Evolutionary conservation across 1,140 invertebrate species (phyloP).

Genomic region (Drosophila ironensis): DNA sequence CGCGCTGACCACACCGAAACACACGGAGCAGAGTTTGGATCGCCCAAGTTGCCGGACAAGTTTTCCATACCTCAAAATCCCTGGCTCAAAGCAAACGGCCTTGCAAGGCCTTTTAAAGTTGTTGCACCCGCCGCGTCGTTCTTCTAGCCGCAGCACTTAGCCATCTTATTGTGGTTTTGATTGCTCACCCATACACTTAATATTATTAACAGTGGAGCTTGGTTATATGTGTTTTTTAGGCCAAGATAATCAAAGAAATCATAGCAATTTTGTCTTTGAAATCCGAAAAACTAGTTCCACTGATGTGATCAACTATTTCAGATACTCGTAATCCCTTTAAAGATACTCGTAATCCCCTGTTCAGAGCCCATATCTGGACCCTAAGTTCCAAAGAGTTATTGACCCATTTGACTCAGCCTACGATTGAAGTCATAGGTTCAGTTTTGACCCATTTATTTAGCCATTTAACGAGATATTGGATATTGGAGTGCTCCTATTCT

Average conservation of each 20-base stretch:
- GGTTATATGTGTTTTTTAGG: not conserved
- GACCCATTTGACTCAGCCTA: too few species aligned
- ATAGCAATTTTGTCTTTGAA: too few species aligned
- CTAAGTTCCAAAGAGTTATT: too few species aligned
- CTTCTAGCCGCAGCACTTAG: constrained; percentile 5
- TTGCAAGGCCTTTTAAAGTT: constrained; percentile 80
- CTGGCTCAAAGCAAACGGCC: constrained; percentile 59
- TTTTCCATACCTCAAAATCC: constrained; percentile 44
- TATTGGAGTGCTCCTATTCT: too few species aligned
- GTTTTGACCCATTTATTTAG: too few species aligned
- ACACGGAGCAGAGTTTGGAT: constrained; percentile 3
- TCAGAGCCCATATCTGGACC: too few species aligned
- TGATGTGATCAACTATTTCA: too few species aligned
- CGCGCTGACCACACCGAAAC: constrained; percentile 29
- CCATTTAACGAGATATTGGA: too few species aligned
- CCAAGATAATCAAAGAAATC: not conserved
- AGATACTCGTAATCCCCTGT: too few species aligned
- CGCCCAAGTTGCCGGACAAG: constrained; percentile 24
- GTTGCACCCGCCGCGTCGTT: constrained; percentile 60
- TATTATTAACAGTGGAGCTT: not conserved
- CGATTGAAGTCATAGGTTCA: too few species aligned
- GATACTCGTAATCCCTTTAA: too few species aligned
- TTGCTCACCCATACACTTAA: constrained; percentile 42
- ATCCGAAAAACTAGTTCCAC: too few species aligned
- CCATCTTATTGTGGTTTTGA: constrained; percentile 38